These are phyloP conservation scores for Xiphophorus birchmanni DNA, from an alignment of 2,797 vertebrate species.

Conservation along the genomic window DNA sequence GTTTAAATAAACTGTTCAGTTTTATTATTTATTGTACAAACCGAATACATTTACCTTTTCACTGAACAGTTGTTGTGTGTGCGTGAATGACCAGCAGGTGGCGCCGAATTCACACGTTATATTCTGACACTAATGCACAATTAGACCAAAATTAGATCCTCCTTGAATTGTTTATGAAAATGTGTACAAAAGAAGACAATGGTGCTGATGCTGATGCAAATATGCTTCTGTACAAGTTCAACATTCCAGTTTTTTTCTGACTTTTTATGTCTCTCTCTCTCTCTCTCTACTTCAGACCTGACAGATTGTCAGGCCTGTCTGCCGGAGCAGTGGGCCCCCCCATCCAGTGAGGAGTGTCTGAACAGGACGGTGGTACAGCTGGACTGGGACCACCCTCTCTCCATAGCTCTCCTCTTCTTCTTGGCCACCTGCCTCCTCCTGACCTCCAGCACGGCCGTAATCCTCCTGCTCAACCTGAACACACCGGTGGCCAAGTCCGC, in stretches of 20 bases:
- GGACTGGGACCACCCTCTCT: slow-evolving; percentile 67
- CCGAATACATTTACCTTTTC: background rate
- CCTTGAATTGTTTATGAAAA: background rate
- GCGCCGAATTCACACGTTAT: slow-evolving; percentile 16
- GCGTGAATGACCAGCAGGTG: slow-evolving; percentile 56
- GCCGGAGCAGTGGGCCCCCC: slow-evolving; percentile 77
- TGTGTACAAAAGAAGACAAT: background rate
- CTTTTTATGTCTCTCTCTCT: background rate
- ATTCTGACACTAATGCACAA: background rate
- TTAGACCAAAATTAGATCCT: background rate
- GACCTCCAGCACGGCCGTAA: slow-evolving; percentile 64
- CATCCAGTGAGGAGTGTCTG: slow-evolving; percentile 75
- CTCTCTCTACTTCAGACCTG: slow-evolving; percentile 45
- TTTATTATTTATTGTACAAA: background rate
- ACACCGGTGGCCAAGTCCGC: slow-evolving; percentile 87
- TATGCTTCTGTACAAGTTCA: background rate
- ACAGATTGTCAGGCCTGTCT: slow-evolving; percentile 78
- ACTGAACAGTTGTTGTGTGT: slow-evolving; percentile 7
- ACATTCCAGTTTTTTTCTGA: background rate
- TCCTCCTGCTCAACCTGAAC: slow-evolving; percentile 79
- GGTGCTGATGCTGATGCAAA: background rate
- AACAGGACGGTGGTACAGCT: slow-evolving; percentile 72
- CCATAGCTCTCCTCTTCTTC: slow-evolving; percentile 73
- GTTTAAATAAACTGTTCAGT: background rate
- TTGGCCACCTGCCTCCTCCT: slow-evolving; percentile 76